Evolutionary conservation across 2,113 vertebrate species (phyloP), one percentile per base, ranked within the genome.

Genomic region (Pyxicephalus adspersus): DNA sequence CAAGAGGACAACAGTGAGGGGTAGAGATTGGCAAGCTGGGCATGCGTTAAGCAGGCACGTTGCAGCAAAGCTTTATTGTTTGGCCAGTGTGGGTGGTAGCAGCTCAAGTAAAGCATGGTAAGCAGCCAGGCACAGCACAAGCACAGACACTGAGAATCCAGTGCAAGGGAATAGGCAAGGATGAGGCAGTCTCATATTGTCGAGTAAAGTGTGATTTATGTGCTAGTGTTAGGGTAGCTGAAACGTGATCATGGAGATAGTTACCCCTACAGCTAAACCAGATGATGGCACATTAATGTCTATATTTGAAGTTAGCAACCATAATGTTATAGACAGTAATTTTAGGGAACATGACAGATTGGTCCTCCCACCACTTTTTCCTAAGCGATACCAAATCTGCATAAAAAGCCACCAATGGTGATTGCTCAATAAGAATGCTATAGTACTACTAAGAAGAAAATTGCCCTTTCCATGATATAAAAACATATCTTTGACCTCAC

Each of bases 101-200:
- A 67, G 26, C 83, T 71, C 77, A 87, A 83, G 85, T 84, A 65
- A 83, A 76, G 85, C 90, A 87, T 83, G 78, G 85, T 85, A 85
- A 85, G 23, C 2, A 34, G 83, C 11, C 68, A 83, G 84, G 84
- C 79, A 82, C 74, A 78, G 85, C 84, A 76, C 3, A 79, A 79
- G 76, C 76, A 68, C 52, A 79, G 52, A 38, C 54, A 68, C n/a
- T 29, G n/a, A 20, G 54, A 58, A 52, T 74, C 60, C 58, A 72
- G 52, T 64, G 79, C 16, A 29, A 9, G 61, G 58, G 68, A n/a
- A 52, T 28, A 74, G 51, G 61, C 70, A n/a, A 74, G 79, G 50
- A 65, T 65, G 70, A 38, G 65, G 68, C 55, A 45, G 51, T 34
- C 11, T n/a, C 52, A 28, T 79, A 13, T 29, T 29, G 57, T 51